phyloP scores from a whole-genome alignment of 2,797 vertebrate species.

The Sphaeramia orbicularis region DNA sequence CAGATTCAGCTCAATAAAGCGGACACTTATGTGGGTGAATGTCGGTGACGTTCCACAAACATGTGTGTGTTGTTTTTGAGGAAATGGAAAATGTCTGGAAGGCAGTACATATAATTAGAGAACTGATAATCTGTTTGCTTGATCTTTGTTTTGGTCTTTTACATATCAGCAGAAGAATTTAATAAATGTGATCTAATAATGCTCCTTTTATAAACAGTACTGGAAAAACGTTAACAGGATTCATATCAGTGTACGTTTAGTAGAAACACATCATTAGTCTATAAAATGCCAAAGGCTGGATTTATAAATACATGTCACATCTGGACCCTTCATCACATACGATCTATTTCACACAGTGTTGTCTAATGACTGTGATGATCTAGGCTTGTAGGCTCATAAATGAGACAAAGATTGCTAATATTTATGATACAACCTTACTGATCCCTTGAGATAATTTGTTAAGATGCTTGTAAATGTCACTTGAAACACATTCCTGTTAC shows the following conservation, averaged over 20 bases:
- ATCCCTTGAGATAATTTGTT: too few relatives aligned
- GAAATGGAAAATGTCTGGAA: background rate
- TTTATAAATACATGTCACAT: too few relatives aligned
- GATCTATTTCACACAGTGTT: too few relatives aligned
- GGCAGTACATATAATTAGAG: background rate
- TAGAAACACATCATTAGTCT: background rate
- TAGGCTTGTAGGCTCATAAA: too few relatives aligned
- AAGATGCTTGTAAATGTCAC: background rate
- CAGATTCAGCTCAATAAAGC: slow-evolving; percentile 9
- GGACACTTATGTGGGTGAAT: slow-evolving; percentile 18
- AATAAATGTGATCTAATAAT: too few relatives aligned
- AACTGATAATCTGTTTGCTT: background rate
- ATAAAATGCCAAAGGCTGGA: background rate
- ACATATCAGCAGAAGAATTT: background rate
- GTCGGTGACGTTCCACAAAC: background rate
- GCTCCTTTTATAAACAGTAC: too few relatives aligned
- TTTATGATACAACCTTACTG: too few relatives aligned
- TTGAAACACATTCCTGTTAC: background rate
- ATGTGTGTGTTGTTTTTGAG: background rate
- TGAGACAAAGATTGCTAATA: too few relatives aligned
- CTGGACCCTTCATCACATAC: too few relatives aligned
- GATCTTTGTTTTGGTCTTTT: background rate
- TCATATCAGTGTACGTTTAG: too few relatives aligned
- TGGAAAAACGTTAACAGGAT: too few relatives aligned
- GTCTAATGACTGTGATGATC: too few relatives aligned